Conservation (phyloP, 1,140 invertebrate species). For the Atta cephalotes region DNA sequence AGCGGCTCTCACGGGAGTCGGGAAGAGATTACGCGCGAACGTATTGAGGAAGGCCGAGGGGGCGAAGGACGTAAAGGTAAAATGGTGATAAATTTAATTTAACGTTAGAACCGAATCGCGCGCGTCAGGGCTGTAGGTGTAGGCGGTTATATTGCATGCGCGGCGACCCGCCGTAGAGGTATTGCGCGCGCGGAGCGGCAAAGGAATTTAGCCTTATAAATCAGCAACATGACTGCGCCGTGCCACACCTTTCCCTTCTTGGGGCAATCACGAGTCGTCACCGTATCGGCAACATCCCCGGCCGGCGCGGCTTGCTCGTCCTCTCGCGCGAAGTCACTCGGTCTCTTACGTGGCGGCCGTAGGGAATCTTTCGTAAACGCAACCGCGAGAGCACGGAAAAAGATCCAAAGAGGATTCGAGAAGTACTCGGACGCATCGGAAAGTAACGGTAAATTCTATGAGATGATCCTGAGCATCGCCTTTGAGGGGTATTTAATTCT, state of each 20-base stretch:
- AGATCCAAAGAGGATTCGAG: background rate
- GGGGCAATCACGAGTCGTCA: slow-evolving; percentile 77
- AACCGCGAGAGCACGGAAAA: background rate
- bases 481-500: background rate
- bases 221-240: slow-evolving; percentile 85
- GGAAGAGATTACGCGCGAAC: slow-evolving; percentile 10
- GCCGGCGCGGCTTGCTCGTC: slow-evolving; percentile 33
- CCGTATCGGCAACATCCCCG: slow-evolving; percentile 76
- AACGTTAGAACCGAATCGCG: slow-evolving; percentile 74
- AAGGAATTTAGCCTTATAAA: slow-evolving; percentile 86
- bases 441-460: slow-evolving; percentile 32
- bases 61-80: slow-evolving; percentile 56
- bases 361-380: slow-evolving; percentile 59
- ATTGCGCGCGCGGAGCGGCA: slow-evolving; percentile 65
- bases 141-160: slow-evolving; percentile 72
- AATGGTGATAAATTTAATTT: slow-evolving; percentile 74
- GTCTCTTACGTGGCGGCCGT: slow-evolving; percentile 53
- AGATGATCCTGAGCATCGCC: background rate
- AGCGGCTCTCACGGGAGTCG: slow-evolving; percentile 11
- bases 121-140: slow-evolving; percentile 70
- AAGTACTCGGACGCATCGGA: background rate
- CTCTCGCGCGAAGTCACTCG: slow-evolving; percentile 33
- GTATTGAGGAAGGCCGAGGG: slow-evolving; percentile 36
- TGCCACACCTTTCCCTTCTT: slow-evolving; percentile 87
- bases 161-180: slow-evolving; percentile 66